Percentiles rank a stretch among this genome's conserved stretches.
Conservation (phyloP, 2,113 vertebrate genomes). For the Abramis brama region DNA sequence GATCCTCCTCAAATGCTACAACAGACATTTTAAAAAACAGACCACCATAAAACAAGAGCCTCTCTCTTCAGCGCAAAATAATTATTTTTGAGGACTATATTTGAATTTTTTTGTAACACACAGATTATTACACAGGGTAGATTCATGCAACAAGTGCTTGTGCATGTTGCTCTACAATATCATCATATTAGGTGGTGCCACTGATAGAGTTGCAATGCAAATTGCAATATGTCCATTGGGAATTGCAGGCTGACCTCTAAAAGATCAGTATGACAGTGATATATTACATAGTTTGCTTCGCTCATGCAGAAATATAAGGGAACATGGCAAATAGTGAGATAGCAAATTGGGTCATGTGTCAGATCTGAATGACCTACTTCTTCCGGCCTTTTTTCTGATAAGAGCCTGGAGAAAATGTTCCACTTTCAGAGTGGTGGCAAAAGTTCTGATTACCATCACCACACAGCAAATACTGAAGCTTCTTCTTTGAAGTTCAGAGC, state of each 20-base stretch:
- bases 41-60: neutral
- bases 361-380: conserved; percentile 48
- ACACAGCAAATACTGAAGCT: neutral
- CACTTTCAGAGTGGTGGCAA: conserved; percentile 21
- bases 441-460: conserved; percentile 32
- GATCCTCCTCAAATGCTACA: conserved; percentile 29
- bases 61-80: neutral
- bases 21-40: conserved; percentile 2
- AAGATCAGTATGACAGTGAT: conserved; percentile 31
- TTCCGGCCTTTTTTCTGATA: conserved; percentile 44
- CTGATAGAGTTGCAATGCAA: conserved; percentile 2
- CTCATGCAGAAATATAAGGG: conserved; percentile 15
- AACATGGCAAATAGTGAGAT: conserved; percentile 24
- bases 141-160: neutral
- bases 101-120: neutral
- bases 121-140: neutral
- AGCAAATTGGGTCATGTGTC: conserved; percentile 49
- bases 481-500: neutral
- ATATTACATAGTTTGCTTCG: conserved; percentile 11
- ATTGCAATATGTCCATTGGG: conserved; percentile 27
- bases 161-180: conserved; percentile 19
- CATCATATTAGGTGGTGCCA: neutral
- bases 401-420: conserved; percentile 43
- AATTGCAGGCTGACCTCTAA: conserved; percentile 10
- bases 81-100: neutral